Evolutionary conservation across 2,797 vertebrate genomes (phyloP).

Genomic region (Lutjanus argentimaculatus): DNA sequence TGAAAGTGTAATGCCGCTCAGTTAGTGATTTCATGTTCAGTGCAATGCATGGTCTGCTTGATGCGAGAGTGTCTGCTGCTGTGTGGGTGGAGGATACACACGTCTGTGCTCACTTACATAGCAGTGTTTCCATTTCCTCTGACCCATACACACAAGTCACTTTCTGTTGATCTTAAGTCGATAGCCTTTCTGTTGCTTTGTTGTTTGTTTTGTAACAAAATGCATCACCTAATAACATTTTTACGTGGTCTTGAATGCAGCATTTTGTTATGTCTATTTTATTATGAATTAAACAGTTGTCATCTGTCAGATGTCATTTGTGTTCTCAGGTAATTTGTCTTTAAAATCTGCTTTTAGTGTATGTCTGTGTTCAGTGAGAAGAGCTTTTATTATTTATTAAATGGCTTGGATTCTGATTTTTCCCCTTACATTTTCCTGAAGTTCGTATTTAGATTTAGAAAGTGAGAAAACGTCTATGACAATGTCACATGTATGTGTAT

Average conservation of each 20-base stretch:
- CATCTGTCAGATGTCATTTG: not conserved
- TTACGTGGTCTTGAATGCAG: not conserved
- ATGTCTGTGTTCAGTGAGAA: not conserved
- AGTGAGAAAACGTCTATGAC: no score
- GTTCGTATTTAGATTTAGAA: not conserved
- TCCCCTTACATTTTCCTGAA: not conserved
- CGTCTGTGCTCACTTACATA: not conserved
- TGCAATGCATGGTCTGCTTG: not conserved
- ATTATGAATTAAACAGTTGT: not conserved
- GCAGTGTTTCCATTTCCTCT: slow-evolving; percentile 11
- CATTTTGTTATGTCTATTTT: not conserved
- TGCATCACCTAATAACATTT: no score
- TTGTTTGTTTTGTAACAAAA: not conserved
- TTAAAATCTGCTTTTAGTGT: not conserved
- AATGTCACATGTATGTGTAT: not conserved
- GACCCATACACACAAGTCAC: slow-evolving; percentile 12
- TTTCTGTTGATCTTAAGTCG: not conserved
- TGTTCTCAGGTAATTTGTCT: not conserved
- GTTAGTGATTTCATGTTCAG: not conserved
- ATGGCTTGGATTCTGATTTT: not conserved
- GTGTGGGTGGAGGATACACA: slow-evolving; percentile 25
- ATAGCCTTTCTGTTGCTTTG: not conserved
- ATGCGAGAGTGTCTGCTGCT: not conserved
- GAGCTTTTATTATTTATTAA: not conserved
- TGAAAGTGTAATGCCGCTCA: not conserved